Percentiles rank a stretch among this genome's conserved stretches.
These are phyloP conservation scores for Dipodomys ordii DNA, from an alignment of 2,113 vertebrate genomes.

Conservation along the genomic window DNA sequence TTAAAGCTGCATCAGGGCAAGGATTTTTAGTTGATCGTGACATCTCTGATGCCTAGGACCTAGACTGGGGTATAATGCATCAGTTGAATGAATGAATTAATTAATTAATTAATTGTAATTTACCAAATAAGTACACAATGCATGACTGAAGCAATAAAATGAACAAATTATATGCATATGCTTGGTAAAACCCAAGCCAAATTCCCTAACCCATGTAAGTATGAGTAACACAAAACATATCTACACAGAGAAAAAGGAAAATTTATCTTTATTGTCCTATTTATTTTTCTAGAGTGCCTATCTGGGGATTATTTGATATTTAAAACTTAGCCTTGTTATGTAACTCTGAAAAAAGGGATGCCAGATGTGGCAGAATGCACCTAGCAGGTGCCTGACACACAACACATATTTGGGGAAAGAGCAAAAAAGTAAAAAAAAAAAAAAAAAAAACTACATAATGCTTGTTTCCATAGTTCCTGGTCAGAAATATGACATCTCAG, in stretches of 20 bases:
- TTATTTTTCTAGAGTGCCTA: background rate
- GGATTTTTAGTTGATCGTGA: background rate
- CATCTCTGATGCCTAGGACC: background rate
- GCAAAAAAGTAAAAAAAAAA: background rate
- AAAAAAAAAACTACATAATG: background rate
- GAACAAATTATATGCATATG: background rate
- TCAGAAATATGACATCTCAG: background rate
- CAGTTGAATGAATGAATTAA: background rate
- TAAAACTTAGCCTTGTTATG: conserved; percentile 44
- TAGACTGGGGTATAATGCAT: background rate
- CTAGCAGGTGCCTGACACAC: background rate
- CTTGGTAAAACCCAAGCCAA: conserved; percentile 32
- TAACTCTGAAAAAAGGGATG: background rate
- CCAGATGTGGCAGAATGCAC: background rate
- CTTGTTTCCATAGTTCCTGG: background rate
- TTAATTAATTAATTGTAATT: background rate
- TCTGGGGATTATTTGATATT: background rate
- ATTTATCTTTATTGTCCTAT: background rate
- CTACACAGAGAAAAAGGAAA: background rate
- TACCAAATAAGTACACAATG: background rate
- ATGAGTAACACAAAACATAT: background rate
- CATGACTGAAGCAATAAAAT: background rate
- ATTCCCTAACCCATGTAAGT: background rate
- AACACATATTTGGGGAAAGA: background rate
- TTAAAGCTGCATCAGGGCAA: background rate